phyloP scores from a whole-genome alignment of 23 tunicate species.

The Oikopleura vanhoeffeni region DNA sequence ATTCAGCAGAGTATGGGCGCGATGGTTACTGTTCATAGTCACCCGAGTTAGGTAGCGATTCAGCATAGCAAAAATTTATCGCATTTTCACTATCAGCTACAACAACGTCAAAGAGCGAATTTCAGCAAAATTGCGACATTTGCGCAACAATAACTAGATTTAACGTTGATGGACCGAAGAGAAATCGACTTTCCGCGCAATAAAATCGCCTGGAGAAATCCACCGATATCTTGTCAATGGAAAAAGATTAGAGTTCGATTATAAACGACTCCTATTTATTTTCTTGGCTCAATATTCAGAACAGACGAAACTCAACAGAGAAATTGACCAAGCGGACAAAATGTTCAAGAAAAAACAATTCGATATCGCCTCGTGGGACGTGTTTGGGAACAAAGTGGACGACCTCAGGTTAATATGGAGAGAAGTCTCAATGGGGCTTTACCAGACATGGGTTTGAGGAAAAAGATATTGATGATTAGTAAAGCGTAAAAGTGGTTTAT shows the following conservation, averaged over 20 bases:
- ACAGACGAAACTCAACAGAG: conserved; percentile 20
- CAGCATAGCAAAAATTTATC: too few species aligned
- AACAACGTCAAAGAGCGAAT: background rate
- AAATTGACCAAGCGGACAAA: conserved; percentile 22
- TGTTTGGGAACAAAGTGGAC: conserved; percentile 52
- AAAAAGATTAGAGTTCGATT: conserved; percentile 12
- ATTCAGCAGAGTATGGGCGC: too few species aligned
- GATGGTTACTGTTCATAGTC: too few species aligned
- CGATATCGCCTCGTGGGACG: conserved; percentile 35
- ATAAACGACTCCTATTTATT: conserved; percentile 42
- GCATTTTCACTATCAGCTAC: too few species aligned
- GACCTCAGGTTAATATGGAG: conserved; percentile 36
- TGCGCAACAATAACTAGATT: conserved; percentile 27
- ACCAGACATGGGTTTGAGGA: conserved; percentile 39
- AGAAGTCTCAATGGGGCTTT: background rate
- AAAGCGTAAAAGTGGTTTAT: too few species aligned
- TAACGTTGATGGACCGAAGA: conserved; percentile 55
- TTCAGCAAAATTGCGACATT: conserved; percentile 22
- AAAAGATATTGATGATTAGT: conserved; percentile 66
- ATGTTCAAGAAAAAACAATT: conserved; percentile 18
- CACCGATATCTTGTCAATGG: conserved; percentile 18
- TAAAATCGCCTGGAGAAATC: conserved; percentile 45
- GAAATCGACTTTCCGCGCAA: conserved; percentile 26
- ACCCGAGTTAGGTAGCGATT: too few species aligned
- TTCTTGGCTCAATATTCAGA: conserved; percentile 27